phyloP scores from a whole-genome alignment of 1,140 invertebrate species.

The Lycorma delicatula region DNA sequence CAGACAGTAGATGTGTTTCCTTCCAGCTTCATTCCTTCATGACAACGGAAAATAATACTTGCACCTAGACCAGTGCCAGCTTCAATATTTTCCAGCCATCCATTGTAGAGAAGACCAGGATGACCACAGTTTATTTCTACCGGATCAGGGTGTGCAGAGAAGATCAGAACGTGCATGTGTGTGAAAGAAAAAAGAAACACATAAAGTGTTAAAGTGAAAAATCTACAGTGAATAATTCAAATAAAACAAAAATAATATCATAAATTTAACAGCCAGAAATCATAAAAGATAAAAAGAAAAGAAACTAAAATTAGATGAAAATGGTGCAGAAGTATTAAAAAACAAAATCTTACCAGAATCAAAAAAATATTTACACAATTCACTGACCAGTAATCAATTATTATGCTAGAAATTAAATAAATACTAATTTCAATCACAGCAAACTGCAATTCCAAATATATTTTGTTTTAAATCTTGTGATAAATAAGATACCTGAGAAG shows the following conservation, averaged over 20 bases:
- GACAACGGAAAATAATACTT: constrained; percentile 88
- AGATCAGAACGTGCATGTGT: constrained; percentile 1
- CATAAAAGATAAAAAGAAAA: too few species aligned
- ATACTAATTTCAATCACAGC: too few species aligned
- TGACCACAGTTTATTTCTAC: constrained; percentile 90
- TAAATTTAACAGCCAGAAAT: constrained; percentile 41
- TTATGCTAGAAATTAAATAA: too few species aligned
- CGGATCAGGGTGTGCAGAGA: constrained; percentile 10
- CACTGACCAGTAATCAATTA: too few species aligned
- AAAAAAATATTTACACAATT: too few species aligned
- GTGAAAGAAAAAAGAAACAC: background rate
- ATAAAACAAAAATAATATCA: background rate
- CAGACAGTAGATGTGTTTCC: constrained; percentile 85
- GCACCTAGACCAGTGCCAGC: constrained; percentile 80
- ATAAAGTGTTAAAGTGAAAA: background rate
- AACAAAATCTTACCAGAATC: too few species aligned
- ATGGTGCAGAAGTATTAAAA: too few species aligned
- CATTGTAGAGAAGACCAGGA: constrained; percentile 84
- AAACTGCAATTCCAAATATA: too few species aligned
- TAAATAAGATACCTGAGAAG: too few species aligned
- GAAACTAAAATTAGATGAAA: too few species aligned
- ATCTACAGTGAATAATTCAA: background rate
- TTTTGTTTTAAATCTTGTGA: too few species aligned
- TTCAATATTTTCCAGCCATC: constrained; percentile 90
- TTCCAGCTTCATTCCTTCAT: constrained; percentile 84